These are phyloP conservation scores for Liparis tanakae DNA, from an alignment of 2,797 vertebrate genomes.

Conservation along the genomic window DNA sequence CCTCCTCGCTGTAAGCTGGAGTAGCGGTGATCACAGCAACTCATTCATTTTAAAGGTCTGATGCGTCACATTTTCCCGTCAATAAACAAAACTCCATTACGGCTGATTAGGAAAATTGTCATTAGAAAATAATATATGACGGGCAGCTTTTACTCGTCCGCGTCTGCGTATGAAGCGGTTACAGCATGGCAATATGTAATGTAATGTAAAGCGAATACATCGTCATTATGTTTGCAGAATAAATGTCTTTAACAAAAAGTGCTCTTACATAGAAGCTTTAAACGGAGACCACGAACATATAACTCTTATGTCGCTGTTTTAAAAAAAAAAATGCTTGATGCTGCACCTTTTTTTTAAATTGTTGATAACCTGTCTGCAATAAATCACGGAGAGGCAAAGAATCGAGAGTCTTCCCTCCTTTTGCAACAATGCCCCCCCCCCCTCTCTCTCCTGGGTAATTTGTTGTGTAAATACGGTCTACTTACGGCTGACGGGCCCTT, in stretches of 20 bases:
- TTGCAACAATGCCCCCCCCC: too few species aligned
- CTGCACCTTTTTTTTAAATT: constrained; percentile 43
- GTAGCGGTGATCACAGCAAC: neutral
- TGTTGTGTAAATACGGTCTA: constrained; percentile 84
- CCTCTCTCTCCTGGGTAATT: constrained; percentile 79
- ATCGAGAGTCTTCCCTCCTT: constrained; percentile 28
- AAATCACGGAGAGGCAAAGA: constrained; percentile 27
- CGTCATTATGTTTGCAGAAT: neutral
- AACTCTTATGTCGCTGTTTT: constrained; percentile 9
- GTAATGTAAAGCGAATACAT: neutral
- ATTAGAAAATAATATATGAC: neutral
- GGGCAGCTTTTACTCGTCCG: neutral
- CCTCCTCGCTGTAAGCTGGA: constrained; percentile 1
- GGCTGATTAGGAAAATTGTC: constrained; percentile 12
- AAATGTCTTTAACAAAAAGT: too few species aligned
- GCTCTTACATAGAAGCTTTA: neutral
- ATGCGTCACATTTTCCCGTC: constrained; percentile 13
- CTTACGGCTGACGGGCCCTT: constrained; percentile 78
- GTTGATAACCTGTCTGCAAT: constrained; percentile 37
- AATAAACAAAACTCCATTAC: constrained; percentile 13
- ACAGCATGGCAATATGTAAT: neutral
- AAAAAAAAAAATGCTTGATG: constrained; percentile 12
- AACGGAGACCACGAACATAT: constrained; percentile 4
- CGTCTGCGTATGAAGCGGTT: neutral
- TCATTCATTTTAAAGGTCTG: constrained; percentile 10